These are phyloP conservation scores for Planococcus citri DNA, from an alignment of 1,140 invertebrate genomes.

Conservation along the genomic window DNA sequence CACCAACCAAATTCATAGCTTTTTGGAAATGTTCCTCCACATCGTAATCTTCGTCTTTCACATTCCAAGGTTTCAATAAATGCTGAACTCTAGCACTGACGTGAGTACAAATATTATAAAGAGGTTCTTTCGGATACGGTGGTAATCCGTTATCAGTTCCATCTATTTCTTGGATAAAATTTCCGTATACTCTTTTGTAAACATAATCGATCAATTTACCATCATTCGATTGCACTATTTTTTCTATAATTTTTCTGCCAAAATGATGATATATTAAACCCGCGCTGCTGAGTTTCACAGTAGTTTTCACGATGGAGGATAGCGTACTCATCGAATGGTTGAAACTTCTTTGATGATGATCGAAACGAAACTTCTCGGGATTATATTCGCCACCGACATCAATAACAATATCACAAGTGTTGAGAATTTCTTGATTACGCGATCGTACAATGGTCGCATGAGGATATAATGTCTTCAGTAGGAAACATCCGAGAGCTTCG, in stretches of 20 bases:
- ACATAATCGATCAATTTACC: slow-evolving; percentile 36
- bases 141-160: slow-evolving; percentile 90
- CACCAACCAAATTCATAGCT: slow-evolving; percentile 66
- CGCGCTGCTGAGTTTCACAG: slow-evolving; percentile 79
- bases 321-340: slow-evolving; percentile 47
- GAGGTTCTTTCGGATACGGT: slow-evolving; percentile 59
- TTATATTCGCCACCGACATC: slow-evolving; percentile 91
- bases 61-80: slow-evolving; percentile 84
- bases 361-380: slow-evolving; percentile 61
- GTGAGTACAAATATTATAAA: slow-evolving; percentile 59
- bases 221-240: slow-evolving; percentile 38
- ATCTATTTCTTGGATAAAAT: slow-evolving; percentile 88
- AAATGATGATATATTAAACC: slow-evolving; percentile 88
- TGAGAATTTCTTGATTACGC: slow-evolving; percentile 49
- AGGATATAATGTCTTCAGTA: slow-evolving; percentile 74
- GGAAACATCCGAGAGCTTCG: slow-evolving; percentile 83
- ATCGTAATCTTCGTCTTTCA: slow-evolving; percentile 33
- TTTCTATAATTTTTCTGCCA: slow-evolving; percentile 64
- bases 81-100: slow-evolving; percentile 58
- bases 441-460: slow-evolving; percentile 71
- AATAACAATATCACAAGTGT: slow-evolving; percentile 84
- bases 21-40: slow-evolving; percentile 48
- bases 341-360: slow-evolving; percentile 87
- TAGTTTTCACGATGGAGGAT: slow-evolving; percentile 39
- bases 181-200: slow-evolving; percentile 60